A percentile compares a stretch with the other conserved stretches of the same genome.
Evolutionary conservation across 2,797 vertebrate genomes (phyloP).

Genomic region (Spinibarbus caldwelli): DNA sequence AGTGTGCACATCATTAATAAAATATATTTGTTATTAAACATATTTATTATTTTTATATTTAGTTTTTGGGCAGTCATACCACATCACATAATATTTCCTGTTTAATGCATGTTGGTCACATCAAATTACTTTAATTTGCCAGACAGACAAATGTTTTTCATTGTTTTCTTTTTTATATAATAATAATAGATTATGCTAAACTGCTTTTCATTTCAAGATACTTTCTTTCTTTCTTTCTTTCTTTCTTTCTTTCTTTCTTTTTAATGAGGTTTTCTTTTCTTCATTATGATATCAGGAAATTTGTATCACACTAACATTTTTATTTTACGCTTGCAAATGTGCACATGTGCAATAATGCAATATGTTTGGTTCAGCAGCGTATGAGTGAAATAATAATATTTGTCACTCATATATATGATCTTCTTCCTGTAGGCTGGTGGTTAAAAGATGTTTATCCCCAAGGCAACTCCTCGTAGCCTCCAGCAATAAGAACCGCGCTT

Average conservation of each 20-base stretch:
- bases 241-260: neutral
- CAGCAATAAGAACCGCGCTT: conserved; percentile 1
- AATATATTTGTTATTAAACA: neutral
- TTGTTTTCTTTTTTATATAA: neutral
- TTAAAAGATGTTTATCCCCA: conserved; percentile 43
- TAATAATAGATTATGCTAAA: neutral
- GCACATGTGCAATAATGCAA: neutral
- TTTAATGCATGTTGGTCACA: too few species aligned
- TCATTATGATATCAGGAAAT: neutral
- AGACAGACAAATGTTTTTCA: neutral
- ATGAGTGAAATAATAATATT: conserved; percentile 1
- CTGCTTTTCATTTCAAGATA: neutral
- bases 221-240: neutral
- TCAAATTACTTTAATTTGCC: neutral
- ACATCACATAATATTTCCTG: too few species aligned
- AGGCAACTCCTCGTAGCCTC: conserved; percentile 6
- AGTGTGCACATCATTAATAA: neutral
- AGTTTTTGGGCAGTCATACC: neutral
- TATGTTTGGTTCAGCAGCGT: neutral
- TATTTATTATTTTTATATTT: neutral
- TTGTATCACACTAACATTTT: neutral
- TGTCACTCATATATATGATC: conserved; percentile 25
- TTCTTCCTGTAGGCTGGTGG: conserved; percentile 22
- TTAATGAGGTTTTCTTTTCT: neutral
- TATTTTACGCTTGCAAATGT: neutral